Base-by-base conservation (phyloP, 2,113 vertebrate species). In the Todiramphus chloris region DNA sequence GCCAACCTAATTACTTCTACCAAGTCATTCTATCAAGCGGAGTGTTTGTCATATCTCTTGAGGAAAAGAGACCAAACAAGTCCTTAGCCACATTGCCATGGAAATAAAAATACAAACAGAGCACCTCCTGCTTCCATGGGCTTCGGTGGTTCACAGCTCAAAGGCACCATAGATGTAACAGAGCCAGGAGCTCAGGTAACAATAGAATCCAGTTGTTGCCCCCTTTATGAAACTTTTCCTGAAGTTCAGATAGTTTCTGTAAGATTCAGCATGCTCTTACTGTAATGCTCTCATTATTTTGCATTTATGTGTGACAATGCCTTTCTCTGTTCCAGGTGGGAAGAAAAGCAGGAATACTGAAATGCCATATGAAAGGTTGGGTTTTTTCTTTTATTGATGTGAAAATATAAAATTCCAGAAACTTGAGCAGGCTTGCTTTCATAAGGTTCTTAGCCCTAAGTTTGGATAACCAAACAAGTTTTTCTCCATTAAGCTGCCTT, bases 51-150 rank as follows among this genome's bases (percentile, higher is more conserved):
- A 83, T 50, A 33, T 69, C 35, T 82, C 37, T 63, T 80, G 55
- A 93, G 46, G 35, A 73, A 87, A 89, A 76, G 44, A 85, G 55
- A 78, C 90, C 44, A 50, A 94, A 60, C 35, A 82, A 50, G 13
- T 96, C 63, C 46, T 83, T 74, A 74, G 50, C 72, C 30, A 0
- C 39, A 80, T 94, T 80, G 63, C 78, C 72, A 90, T 80, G 76
- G 92, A 91, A 91, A 96, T 89, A 80, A 20, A 87, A 76, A 94
- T 19, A 89, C 43, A 86, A 94, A 91, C 66, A 92, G 67, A 86
- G n/a, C 37, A 66, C 83, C 67, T 83, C 44, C 82, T 85, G 25
- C 75, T 89, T 79, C 37, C n/a, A 17, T 41, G 35, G 51, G 37
- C 63, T 91, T 24, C 35, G 28, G 35, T 33, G 3, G 9, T 87